Base-by-base conservation (phyloP, 1,140 invertebrate genomes). In the Drosophila saltans region DNA sequence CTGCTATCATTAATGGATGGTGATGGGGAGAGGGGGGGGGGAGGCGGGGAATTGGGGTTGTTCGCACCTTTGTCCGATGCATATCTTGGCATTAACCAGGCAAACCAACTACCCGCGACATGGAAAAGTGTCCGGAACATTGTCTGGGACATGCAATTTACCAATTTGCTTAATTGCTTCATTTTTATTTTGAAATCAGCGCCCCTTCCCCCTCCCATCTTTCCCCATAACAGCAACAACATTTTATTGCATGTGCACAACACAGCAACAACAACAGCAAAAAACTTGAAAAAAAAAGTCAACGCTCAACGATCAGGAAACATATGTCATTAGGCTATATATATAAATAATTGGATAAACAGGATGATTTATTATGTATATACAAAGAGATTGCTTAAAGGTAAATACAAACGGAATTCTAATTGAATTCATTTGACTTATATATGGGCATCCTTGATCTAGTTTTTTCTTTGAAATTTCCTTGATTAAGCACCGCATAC, bases 121-220 rank as follows among this genome's bases (percentile, higher is more conserved):
- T 63, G 63, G 39, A 33, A 69, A 71, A 71, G 69, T 69, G 73
- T 70, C 64, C 62, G 73, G 66, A 66, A 82, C 56, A 83, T 26
- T 72, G 78, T 72, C 41, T 48, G 60, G 66, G 43, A 78, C 82
- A 85, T 88, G 80, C 80, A 86, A 88, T 86, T 86, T 88, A 80
- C 61, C 83, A 86, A 88, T 86, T 86, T 88, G 66, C 72, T 86
- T 86, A 82, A 86, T 86, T 88, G 83, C 65, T 63, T 66, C 79
- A 65, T 67, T 88, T 88, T 82, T 68, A 4, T 30, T 30, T 30
- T 30, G 28, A 4, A 2, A 30, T 30, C 16, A 16, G 16, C 16
- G 16, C 28, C 28, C 28, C 28, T 30, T 16, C 16, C 16, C 16
- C 16, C 16, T 16, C 16, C 16, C 16, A 16, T 0, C 16, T 16